Evolutionary conservation across 1,140 invertebrate species (phyloP).

Genomic region (Saccostrea cuccullata): DNA sequence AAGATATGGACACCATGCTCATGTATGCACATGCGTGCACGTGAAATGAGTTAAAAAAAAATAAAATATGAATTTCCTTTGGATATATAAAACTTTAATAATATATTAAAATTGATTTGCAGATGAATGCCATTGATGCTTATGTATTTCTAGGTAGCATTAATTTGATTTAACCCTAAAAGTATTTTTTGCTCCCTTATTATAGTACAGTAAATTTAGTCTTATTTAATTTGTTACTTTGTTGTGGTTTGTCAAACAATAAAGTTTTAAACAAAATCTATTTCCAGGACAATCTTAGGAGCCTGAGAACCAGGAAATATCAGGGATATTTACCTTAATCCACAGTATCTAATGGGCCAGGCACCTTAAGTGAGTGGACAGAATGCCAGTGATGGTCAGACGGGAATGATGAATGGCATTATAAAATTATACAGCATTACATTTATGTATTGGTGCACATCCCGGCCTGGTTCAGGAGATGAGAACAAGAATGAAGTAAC

Average conservation of each 20-base stretch:
- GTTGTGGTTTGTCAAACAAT: too few relatives aligned
- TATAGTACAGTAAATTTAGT: too few relatives aligned
- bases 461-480: not conserved
- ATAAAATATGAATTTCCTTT: too few relatives aligned
- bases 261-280: not conserved
- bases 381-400: not conserved
- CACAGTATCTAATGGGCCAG: not conserved
- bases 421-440: conserved; percentile 9
- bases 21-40: too few relatives aligned
- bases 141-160: too few relatives aligned
- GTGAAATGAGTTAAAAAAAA: too few relatives aligned
- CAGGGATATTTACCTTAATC: not conserved
- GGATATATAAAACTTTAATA: too few relatives aligned
- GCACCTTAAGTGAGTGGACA: not conserved
- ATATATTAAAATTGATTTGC: too few relatives aligned
- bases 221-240: too few relatives aligned
- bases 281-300: not conserved
- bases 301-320: not conserved
- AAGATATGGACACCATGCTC: too few relatives aligned
- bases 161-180: not conserved
- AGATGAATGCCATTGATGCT: too few relatives aligned
- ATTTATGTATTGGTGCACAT: not conserved
- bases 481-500: not conserved
- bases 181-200: too few relatives aligned
- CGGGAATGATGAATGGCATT: not conserved